phyloP scores from a whole-genome alignment of 1,140 invertebrate genomes.

The Neoseiulus cucumeris region DNA sequence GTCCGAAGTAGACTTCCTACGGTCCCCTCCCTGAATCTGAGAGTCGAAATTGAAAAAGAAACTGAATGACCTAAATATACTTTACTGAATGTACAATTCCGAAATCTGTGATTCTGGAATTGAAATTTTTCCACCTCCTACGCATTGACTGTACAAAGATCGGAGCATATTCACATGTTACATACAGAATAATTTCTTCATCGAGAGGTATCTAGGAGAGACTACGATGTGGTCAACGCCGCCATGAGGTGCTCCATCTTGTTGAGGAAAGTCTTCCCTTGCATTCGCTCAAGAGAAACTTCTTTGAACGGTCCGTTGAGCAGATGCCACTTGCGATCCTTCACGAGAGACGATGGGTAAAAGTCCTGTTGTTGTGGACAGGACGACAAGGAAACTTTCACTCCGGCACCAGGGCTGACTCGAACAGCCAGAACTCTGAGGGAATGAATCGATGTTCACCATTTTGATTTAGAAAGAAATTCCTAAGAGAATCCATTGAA shows the following conservation, averaged over 20 bases:
- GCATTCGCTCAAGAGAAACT: conserved; percentile 77
- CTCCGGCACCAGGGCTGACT: conserved; percentile 47
- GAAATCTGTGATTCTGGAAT: too few species aligned
- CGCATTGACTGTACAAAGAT: too few species aligned
- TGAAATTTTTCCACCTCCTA: too few species aligned
- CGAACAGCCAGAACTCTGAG: conserved; percentile 57
- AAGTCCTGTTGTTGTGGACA: conserved; percentile 66
- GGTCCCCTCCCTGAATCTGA: too few species aligned
- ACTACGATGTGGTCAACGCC: conserved; percentile 38
- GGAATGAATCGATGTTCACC: conserved; percentile 12
- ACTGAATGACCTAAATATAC: too few species aligned
- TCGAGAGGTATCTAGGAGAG: not conserved
- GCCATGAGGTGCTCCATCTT: conserved; percentile 94
- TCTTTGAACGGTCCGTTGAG: conserved; percentile 57
- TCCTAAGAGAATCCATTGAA: too few species aligned
- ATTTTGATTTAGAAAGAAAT: too few species aligned
- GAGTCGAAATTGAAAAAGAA: too few species aligned
- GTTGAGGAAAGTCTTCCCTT: conserved; percentile 87
- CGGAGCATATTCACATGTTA: too few species aligned
- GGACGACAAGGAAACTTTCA: conserved; percentile 46
- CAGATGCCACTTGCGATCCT: conserved; percentile 70
- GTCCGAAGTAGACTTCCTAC: too few species aligned
- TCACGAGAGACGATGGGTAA: conserved; percentile 59
- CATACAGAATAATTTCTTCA: too few species aligned
- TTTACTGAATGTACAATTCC: too few species aligned